Conservation (phyloP, 1,140 invertebrate genomes). For the Homalodisca vitripennis region DNA sequence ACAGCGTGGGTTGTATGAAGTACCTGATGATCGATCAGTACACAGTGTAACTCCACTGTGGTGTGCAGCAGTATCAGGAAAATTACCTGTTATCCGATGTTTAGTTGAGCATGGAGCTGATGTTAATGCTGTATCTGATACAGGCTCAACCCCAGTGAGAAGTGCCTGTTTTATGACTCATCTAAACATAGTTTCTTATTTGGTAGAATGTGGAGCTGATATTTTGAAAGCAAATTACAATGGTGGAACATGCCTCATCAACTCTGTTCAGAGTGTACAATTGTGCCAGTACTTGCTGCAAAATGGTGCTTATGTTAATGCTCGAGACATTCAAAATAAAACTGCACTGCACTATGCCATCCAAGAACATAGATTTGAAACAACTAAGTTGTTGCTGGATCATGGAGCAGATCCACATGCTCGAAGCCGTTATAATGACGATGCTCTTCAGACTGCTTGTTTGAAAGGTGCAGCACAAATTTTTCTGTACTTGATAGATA, state of each 20-base stretch:
- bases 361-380: conserved; percentile 68
- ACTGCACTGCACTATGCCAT: conserved; percentile 93
- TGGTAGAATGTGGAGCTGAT: conserved; percentile 83
- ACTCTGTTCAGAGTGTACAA: conserved; percentile 83
- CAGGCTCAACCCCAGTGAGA: conserved; percentile 84
- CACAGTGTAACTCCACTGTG: conserved; percentile 88
- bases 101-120: conserved; percentile 78
- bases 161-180: conserved; percentile 94
- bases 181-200: conserved; percentile 67
- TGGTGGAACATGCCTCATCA: conserved; percentile 92
- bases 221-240: conserved; percentile 85
- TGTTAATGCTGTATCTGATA: conserved; percentile 81
- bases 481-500: conserved; percentile 70
- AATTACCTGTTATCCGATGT: conserved; percentile 72
- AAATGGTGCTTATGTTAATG: conserved; percentile 79
- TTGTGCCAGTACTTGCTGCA: conserved; percentile 79
- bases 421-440: conserved; percentile 79
- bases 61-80: conserved; percentile 89
- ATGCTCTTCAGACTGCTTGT: conserved; percentile 87
- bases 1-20: conserved; percentile 75
- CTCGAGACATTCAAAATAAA: conserved; percentile 86
- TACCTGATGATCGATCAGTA: conserved; percentile 66
- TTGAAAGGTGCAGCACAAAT: conserved; percentile 83
- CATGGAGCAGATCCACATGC: conserved; percentile 77
- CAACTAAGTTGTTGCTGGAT: conserved; percentile 76